Evolutionary conservation across 2,797 vertebrate genomes (phyloP), one percentile per base, ranked within the genome.

Genomic region (Manis javanica): DNA sequence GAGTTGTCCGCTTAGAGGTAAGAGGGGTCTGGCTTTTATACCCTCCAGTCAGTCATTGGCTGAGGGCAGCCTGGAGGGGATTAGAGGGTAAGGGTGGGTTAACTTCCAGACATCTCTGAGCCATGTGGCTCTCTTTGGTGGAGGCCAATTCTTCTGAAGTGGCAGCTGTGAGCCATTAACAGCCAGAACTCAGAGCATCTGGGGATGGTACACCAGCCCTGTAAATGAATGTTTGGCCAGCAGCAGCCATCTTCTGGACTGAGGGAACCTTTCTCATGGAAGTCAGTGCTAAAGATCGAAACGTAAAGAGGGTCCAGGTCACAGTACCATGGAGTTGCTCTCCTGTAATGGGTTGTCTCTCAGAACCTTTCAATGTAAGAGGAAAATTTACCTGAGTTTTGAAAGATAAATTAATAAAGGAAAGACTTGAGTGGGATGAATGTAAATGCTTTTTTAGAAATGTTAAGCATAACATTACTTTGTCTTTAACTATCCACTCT

Each of bases 371-470:
- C 42, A 81, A 78, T 57, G 21, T 84, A 39, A 95, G 51, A 74
- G 61, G 57, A 86, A 81, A 94, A 75, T 51, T 91, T 51, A 91
- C 14, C 55, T 49, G 21, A 63, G 59, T 59, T 91, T 91, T 90
- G 64, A 75, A 95, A 94, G 57, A 39, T 59, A 92, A 90, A 14
- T 51, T 53, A 55, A 37, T 64, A 57, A 74, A 12, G 89, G 11
- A 74, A 69, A 79, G 19, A 66, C 15, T 78, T 79, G 63, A 94
- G 69, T 19, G 75, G 57, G 61, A 71, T 75, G 46, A 78, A 87
- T 49, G 11, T 29, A 66, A 88, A 57, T 86, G 14, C 1, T 79
- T 37, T 91, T 95, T 79, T 79, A 34, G n/a, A 89, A 75, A 26
- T 81, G 10, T 57, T 69, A 91, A 88, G 39, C 16, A 39, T 79